Conservation (phyloP, 2,797 vertebrate species). For the Acomys russatus region DNA sequence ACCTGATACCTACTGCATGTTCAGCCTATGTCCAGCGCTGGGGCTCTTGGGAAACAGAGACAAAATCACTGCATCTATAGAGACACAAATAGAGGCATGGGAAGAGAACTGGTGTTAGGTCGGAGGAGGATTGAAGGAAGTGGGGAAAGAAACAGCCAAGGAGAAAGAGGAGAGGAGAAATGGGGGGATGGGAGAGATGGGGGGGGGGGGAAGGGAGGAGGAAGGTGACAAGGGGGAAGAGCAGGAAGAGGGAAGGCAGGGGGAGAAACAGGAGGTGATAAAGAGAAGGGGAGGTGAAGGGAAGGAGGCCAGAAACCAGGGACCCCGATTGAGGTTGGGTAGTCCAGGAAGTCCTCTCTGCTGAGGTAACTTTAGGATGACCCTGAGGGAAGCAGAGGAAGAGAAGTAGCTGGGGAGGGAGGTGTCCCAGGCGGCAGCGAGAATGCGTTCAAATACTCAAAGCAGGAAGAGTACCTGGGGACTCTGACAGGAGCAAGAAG, state of each 20-base stretch:
- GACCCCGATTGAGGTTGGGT: neutral
- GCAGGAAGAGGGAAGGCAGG: neutral
- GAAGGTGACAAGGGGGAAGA: too few species aligned
- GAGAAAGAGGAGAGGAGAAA: neutral
- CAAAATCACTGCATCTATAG: neutral
- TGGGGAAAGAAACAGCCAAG: rapidly evolving
- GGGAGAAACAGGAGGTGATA: rapidly evolving
- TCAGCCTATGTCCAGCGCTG: neutral
- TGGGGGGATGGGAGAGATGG: rapidly evolving
- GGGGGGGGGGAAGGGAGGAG: rapidly evolving
- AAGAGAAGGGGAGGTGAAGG: rapidly evolving
- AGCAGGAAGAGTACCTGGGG: neutral
- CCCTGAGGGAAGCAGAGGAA: neutral
- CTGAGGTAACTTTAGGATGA: neutral
- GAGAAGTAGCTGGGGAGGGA: neutral
- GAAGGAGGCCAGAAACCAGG: too few species aligned
- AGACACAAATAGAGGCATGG: neutral
- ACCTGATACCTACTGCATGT: neutral
- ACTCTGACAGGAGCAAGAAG: neutral
- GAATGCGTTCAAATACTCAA: neutral
- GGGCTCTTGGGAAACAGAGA: neutral
- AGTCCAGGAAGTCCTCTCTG: neutral
- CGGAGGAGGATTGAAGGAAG: neutral
- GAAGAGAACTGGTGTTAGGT: neutral
- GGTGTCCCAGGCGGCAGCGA: neutral